These are phyloP conservation scores for Brachionus plicatilis DNA, from an alignment of 1,140 invertebrate species.

Conservation along the genomic window DNA sequence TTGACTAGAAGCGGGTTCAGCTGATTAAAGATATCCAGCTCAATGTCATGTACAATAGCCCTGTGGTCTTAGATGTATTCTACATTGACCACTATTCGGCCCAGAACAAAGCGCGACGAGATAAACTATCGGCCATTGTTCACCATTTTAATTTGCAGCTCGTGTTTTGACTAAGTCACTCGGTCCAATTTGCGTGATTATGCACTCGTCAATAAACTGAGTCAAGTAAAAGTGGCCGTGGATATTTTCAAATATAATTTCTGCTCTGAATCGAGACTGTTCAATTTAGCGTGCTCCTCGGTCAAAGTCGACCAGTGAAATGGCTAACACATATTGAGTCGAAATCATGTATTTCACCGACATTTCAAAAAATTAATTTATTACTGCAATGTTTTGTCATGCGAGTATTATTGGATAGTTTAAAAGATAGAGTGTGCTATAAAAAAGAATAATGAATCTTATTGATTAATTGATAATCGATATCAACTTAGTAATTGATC, in stretches of 20 bases:
- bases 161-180: not conserved
- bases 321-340: too few relatives aligned
- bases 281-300: not conserved
- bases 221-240: not conserved
- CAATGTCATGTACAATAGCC: slow-evolving; percentile 34
- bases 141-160: slow-evolving; percentile 14
- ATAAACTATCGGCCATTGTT: not conserved
- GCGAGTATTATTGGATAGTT: too few relatives aligned
- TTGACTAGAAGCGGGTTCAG: not conserved
- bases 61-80: slow-evolving; percentile 6
- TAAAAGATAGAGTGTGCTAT: too few relatives aligned
- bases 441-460: too few relatives aligned
- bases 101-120: not conserved
- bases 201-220: not conserved
- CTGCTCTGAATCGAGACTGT: not conserved
- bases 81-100: slow-evolving; percentile 2
- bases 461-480: too few relatives aligned
- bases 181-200: not conserved
- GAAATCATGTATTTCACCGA: too few relatives aligned
- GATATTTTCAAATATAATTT: not conserved
- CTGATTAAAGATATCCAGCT: slow-evolving; percentile 11
- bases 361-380: too few relatives aligned
- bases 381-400: too few relatives aligned
- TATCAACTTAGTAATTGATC: too few relatives aligned
- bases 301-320: slow-evolving; percentile 15